Conservation (phyloP, 2,113 vertebrate species). For the Irena cyanogastra region DNA sequence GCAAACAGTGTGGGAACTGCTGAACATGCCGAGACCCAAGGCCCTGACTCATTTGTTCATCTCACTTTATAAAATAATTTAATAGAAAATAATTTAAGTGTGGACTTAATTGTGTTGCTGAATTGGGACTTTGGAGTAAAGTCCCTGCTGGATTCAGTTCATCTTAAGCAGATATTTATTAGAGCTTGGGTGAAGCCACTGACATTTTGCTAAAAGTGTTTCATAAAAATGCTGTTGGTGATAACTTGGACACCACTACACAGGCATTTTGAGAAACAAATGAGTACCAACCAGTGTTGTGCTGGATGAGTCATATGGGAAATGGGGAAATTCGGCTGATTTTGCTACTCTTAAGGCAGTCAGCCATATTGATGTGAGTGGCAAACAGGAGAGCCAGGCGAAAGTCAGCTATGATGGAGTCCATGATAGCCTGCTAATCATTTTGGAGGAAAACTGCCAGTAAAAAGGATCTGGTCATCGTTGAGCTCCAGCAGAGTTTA, state of each 20-base stretch:
- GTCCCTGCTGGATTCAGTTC: neutral
- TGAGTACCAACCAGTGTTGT: neutral
- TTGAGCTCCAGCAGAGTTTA: neutral
- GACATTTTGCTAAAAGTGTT: neutral
- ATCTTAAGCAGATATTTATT: neutral
- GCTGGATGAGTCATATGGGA: neutral
- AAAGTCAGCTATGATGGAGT: neutral
- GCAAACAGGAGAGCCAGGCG: neutral
- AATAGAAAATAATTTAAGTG: neutral
- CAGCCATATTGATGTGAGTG: neutral
- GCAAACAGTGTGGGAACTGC: neutral
- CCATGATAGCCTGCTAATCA: neutral
- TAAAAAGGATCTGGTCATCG: neutral
- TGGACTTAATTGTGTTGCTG: neutral
- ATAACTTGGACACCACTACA: neutral
- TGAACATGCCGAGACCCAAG: neutral
- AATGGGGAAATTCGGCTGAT: neutral
- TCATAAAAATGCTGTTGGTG: neutral
- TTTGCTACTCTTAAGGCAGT: neutral
- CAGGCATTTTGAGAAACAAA: neutral
- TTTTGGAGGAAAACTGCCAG: constrained; percentile 4
- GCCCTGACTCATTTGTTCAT: neutral
- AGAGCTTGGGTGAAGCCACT: neutral
- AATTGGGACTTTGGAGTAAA: neutral
- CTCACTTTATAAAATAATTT: neutral